phyloP scores from a whole-genome alignment of 2,888 invertebrate species.

The Autographa gamma region DNA sequence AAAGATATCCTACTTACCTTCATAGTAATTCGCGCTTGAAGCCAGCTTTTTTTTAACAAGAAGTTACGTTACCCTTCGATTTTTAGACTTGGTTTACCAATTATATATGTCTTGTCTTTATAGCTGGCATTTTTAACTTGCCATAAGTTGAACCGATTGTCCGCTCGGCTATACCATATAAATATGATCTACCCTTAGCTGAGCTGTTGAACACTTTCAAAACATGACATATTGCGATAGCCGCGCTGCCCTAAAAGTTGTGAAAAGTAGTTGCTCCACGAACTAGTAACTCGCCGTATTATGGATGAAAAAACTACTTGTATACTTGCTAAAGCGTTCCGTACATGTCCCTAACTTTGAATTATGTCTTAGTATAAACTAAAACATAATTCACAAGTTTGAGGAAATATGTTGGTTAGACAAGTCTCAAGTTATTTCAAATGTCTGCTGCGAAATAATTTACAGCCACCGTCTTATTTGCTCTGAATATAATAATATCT shows the following conservation, averaged over 20 bases:
- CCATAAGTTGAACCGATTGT: neutral
- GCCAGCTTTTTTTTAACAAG: no score
- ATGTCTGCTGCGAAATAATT: slow-evolving; percentile 53
- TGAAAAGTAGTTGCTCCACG: neutral
- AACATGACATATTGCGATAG: neutral
- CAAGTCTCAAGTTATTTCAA: slow-evolving; percentile 44
- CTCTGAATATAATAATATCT: slow-evolving; percentile 47
- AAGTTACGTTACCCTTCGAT: no score
- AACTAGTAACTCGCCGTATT: slow-evolving; percentile 14
- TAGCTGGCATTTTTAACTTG: neutral
- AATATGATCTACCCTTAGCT: neutral
- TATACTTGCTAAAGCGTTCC: slow-evolving; percentile 40
- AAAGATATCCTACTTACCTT: no score
- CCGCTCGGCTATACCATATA: neutral
- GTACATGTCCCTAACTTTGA: slow-evolving; percentile 42
- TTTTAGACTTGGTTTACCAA: no score
- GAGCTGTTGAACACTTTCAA: neutral
- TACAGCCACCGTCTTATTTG: slow-evolving; percentile 47
- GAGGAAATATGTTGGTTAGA: slow-evolving; percentile 55
- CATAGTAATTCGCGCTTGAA: no score
- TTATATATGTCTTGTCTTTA: no score
- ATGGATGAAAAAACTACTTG: slow-evolving; percentile 31
- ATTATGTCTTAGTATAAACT: slow-evolving; percentile 50
- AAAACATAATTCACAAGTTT: slow-evolving; percentile 51
- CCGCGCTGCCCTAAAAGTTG: neutral